Evolutionary conservation across 2,113 vertebrate genomes (phyloP).

Genomic region (Pelobates fuscus): DNA sequence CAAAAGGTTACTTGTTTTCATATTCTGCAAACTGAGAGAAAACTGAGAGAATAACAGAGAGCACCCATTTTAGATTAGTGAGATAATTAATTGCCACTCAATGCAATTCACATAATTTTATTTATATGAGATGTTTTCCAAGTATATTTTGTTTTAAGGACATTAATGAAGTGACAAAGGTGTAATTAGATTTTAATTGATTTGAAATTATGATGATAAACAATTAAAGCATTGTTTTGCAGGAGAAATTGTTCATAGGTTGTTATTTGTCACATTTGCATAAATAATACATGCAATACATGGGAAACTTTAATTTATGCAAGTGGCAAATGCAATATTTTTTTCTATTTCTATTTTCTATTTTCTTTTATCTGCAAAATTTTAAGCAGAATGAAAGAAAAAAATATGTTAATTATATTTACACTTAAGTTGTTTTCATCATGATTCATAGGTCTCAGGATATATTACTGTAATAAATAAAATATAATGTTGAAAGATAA

Average conservation of each 20-base stretch:
- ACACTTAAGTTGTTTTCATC: no score
- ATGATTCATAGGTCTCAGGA: no score
- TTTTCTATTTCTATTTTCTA: no score
- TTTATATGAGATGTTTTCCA: slow-evolving; percentile 20
- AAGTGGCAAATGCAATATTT: no score
- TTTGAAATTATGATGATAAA: slow-evolving; percentile 41
- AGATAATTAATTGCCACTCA: slow-evolving; percentile 41
- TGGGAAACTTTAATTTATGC: not conserved
- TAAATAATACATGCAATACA: slow-evolving; percentile 8
- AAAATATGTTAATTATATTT: no score
- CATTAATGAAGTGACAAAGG: slow-evolving; percentile 44
- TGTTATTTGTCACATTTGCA: slow-evolving; percentile 5
- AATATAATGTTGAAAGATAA: no score
- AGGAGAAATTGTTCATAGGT: slow-evolving; percentile 18
- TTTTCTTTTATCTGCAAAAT: no score
- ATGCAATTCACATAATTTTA: slow-evolving; percentile 33
- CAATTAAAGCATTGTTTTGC: slow-evolving; percentile 26
- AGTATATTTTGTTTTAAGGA: slow-evolving; percentile 19
- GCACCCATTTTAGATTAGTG: slow-evolving; percentile 26
- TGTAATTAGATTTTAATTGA: slow-evolving; percentile 49
- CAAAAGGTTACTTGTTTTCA: slow-evolving; percentile 33
- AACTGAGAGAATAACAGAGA: slow-evolving; percentile 19
- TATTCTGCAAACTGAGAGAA: slow-evolving; percentile 21
- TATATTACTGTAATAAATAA: no score
- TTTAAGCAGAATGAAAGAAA: no score